Evolutionary conservation across 2,797 vertebrate species (phyloP).

Genomic region (Psittacula derbiana): DNA sequence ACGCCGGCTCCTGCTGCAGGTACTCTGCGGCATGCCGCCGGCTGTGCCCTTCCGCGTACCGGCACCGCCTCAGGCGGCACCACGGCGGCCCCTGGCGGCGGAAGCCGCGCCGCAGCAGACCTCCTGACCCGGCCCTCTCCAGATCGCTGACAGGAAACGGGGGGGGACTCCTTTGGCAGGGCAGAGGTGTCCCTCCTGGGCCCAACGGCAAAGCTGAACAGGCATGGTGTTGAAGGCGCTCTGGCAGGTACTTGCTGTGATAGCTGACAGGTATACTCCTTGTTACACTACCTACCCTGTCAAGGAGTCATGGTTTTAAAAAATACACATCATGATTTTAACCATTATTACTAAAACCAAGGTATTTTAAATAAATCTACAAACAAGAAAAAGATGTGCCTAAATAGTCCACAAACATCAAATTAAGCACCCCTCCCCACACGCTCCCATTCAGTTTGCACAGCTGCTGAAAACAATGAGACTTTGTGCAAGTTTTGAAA

Average conservation of each 20-base stretch:
- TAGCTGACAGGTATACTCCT: accelerated
- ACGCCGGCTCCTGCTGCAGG: accelerated
- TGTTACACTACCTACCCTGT: accelerated
- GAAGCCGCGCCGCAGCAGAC: background rate
- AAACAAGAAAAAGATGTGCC: background rate
- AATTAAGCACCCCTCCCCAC: background rate
- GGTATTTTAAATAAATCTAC: background rate
- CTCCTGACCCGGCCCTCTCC: no score
- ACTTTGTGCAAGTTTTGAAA: background rate
- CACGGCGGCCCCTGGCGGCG: background rate
- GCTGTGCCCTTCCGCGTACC: background rate
- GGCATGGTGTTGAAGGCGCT: background rate
- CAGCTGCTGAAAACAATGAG: background rate
- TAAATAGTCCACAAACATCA: no score
- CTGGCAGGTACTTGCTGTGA: accelerated
- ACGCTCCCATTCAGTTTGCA: no score
- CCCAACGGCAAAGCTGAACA: accelerated
- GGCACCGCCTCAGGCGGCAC: background rate
- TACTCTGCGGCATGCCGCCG: accelerated
- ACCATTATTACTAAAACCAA: background rate
- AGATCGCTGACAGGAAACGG: no score
- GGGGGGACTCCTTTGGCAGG: accelerated
- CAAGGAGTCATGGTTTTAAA: background rate
- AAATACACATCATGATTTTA: background rate
- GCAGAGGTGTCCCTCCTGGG: no score